Evolutionary conservation across 1,140 invertebrate genomes (phyloP).

Genomic region (Heliothis virescens): DNA sequence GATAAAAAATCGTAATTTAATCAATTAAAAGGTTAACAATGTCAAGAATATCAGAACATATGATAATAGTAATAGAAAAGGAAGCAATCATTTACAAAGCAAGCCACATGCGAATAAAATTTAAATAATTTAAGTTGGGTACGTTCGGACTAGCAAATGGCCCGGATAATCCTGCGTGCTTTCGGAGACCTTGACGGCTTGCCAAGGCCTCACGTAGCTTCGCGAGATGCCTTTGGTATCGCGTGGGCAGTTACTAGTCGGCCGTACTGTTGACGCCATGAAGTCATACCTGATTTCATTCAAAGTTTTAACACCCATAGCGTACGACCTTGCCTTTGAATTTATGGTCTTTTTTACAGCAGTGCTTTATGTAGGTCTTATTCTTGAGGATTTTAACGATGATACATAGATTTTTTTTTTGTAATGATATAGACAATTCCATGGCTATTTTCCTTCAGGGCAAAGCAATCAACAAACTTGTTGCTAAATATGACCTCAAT

Average conservation of each 20-base stretch:
- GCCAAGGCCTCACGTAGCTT: conserved; percentile 72
- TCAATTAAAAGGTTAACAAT: background rate
- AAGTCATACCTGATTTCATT: conserved; percentile 48
- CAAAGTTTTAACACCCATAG: conserved; percentile 28
- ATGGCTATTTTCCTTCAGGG: too few relatives aligned
- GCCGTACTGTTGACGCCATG: conserved; percentile 11
- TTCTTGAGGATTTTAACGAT: conserved; percentile 1
- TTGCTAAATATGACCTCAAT: background rate
- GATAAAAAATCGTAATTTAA: background rate
- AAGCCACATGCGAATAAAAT: conserved; percentile 37
- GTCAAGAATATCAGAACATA: conserved; percentile 6
- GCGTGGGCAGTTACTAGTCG: conserved; percentile 41
- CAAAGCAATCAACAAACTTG: background rate
- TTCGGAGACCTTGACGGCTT: conserved; percentile 70
- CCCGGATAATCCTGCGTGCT: conserved; percentile 74
- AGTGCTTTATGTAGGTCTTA: background rate
- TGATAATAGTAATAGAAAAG: conserved; percentile 36
- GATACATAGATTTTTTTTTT: background rate
- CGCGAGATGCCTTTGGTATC: conserved; percentile 34
- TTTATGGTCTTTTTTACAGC: conserved; percentile 16
- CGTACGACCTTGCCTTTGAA: conserved; percentile 5
- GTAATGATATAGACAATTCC: background rate
- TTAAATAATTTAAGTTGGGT: conserved; percentile 51
- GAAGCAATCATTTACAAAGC: conserved; percentile 44
- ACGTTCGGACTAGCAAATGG: conserved; percentile 68